Evolutionary conservation across 2,113 vertebrate genomes (phyloP).

Genomic region (Catagonus wagneri): DNA sequence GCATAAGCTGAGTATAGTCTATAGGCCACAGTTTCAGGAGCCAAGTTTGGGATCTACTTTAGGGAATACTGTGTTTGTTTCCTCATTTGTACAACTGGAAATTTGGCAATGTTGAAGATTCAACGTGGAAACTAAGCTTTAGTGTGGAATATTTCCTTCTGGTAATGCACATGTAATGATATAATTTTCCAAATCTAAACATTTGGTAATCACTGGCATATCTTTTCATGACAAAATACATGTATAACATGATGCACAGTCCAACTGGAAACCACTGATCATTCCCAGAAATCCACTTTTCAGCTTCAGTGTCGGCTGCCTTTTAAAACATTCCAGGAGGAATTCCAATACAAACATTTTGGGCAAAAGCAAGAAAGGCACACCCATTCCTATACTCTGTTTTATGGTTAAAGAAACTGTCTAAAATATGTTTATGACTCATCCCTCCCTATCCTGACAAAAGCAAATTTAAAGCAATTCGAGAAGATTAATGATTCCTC

Average conservation of each 20-base stretch:
- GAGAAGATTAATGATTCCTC: conserved; percentile 84
- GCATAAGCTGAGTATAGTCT: not conserved
- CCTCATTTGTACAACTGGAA: not conserved
- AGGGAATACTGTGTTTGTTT: not conserved
- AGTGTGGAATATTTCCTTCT: not conserved
- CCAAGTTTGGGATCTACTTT: not conserved
- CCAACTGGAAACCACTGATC: not conserved
- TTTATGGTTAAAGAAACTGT: conserved; percentile 72
- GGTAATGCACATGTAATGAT: not conserved
- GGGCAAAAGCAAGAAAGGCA: not conserved
- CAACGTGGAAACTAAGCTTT: not conserved
- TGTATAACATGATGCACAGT: not conserved
- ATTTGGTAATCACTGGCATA: not conserved
- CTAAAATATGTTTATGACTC: conserved; percentile 76
- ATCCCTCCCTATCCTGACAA: conserved; percentile 78
- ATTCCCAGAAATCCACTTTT: not conserved
- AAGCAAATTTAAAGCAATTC: conserved; percentile 80
- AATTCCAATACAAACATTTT: conserved; percentile 10
- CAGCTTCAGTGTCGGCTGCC: not conserved
- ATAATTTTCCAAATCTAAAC: not conserved
- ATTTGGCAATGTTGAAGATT: not conserved
- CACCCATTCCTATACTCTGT: not conserved
- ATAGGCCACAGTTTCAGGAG: not conserved
- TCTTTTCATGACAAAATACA: not conserved
- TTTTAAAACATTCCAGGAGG: not conserved